Evolutionary conservation across 2,888 invertebrate genomes (phyloP).

Genomic region (Rhingia rostrata): DNA sequence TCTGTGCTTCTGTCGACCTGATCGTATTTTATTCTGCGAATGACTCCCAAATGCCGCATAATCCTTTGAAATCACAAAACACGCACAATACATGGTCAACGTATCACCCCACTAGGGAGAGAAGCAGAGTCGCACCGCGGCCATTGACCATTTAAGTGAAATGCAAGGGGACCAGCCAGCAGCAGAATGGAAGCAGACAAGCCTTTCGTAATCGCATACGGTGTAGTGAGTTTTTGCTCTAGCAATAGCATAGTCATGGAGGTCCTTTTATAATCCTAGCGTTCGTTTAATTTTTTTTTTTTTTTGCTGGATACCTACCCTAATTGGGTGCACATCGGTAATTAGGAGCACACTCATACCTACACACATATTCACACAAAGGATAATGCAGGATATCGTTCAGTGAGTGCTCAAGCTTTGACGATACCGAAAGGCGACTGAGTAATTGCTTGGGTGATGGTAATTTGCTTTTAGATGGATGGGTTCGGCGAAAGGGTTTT

Average conservation of each 20-base stretch:
- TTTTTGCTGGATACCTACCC: slow-evolving; percentile 12
- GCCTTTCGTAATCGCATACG: slow-evolving; percentile 32
- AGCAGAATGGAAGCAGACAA: background rate
- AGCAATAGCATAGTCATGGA: background rate
- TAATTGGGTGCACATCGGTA: slow-evolving; percentile 59
- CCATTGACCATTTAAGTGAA: slow-evolving; percentile 21
- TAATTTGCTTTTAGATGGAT: slow-evolving; percentile 42
- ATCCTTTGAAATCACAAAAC: slow-evolving; percentile 71
- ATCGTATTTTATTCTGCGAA: slow-evolving; percentile 34
- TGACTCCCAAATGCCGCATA: slow-evolving; percentile 70
- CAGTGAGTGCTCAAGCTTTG: slow-evolving; percentile 40
- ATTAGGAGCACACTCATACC: slow-evolving; percentile 43
- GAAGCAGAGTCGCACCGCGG: background rate
- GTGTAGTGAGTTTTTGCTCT: background rate
- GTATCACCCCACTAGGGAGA: background rate
- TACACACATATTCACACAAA: slow-evolving; percentile 24
- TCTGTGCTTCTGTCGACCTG: slow-evolving; percentile 6
- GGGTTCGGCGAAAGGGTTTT: slow-evolving; percentile 1
- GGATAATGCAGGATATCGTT: slow-evolving; percentile 30
- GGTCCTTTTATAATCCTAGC: slow-evolving; percentile 47
- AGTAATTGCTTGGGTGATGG: slow-evolving; percentile 51
- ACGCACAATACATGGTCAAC: slow-evolving; percentile 39
- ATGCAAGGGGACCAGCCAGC: background rate
- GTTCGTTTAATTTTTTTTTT: slow-evolving; percentile 9
- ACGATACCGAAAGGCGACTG: slow-evolving; percentile 32